Evolutionary conservation across 2,797 vertebrate genomes (phyloP).

Genomic region (Gallinago nigripennis): DNA sequence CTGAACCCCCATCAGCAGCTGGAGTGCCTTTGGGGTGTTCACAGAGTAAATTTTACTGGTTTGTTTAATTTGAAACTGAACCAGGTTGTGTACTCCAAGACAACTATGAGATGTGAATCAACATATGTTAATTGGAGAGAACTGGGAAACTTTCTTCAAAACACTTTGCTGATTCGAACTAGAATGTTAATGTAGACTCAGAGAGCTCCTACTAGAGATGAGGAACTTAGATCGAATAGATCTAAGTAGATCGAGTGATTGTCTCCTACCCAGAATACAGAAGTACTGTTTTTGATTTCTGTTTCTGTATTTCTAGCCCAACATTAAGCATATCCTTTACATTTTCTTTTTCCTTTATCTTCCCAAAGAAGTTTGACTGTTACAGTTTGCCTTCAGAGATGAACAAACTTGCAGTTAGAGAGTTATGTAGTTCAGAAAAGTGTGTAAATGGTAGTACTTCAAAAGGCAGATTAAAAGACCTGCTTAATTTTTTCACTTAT

Average conservation of each 20-base stretch:
- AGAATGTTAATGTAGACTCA: not conserved
- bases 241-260: not conserved
- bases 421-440: not conserved
- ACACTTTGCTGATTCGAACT: not conserved
- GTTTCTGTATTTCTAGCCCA: not conserved
- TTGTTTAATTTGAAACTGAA: not conserved
- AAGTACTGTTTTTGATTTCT: accelerated
- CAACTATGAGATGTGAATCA: not conserved
- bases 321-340: not conserved
- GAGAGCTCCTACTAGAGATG: not conserved
- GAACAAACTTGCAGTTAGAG: not conserved
- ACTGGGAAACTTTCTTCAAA: not conserved
- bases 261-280: not conserved
- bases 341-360: not conserved
- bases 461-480: not conserved
- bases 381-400: not conserved
- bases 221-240: not conserved
- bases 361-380: not conserved
- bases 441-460: not conserved
- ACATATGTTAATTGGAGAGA: not conserved
- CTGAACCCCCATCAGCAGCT: not conserved
- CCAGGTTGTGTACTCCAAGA: not conserved
- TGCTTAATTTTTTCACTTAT: accelerated
- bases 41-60: not conserved
- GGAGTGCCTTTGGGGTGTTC: not conserved